Evolutionary conservation across 2,797 vertebrate genomes (phyloP).

Genomic region (Cossypha polioptera): DNA sequence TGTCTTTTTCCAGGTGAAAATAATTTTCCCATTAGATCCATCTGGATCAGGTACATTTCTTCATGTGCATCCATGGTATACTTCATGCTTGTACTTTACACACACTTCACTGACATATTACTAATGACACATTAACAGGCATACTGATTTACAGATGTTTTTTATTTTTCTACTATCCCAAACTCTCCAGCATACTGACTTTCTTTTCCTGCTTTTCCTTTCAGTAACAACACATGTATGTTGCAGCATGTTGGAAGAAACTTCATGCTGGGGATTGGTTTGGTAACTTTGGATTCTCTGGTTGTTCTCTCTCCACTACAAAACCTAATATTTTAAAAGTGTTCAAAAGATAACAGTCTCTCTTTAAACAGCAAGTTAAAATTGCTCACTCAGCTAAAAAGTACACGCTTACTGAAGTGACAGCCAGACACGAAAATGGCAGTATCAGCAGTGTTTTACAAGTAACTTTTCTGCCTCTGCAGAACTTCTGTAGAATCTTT

Average conservation of each 20-base stretch:
- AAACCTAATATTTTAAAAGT: background rate
- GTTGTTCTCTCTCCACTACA: background rate
- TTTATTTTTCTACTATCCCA: background rate
- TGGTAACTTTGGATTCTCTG: background rate
- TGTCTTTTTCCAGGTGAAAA: background rate
- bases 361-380: constrained; percentile 29
- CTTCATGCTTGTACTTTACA: background rate
- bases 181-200: background rate
- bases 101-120: background rate
- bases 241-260: background rate
- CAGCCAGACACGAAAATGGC: background rate
- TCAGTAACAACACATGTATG: background rate
- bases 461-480: background rate
- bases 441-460: background rate
- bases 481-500: background rate
- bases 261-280: background rate
- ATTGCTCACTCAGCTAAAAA: constrained; percentile 9
- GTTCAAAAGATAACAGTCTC: background rate
- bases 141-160: background rate
- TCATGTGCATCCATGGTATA: background rate
- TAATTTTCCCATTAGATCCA: background rate
- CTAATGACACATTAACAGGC: background rate
- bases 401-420: background rate
- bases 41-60: background rate
- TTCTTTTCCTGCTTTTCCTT: background rate